A percentile compares a stretch with the other conserved stretches of the same genome.
These are phyloP conservation scores for Catocala nupta DNA, from an alignment of 2,888 invertebrate genomes.

Conservation along the genomic window DNA sequence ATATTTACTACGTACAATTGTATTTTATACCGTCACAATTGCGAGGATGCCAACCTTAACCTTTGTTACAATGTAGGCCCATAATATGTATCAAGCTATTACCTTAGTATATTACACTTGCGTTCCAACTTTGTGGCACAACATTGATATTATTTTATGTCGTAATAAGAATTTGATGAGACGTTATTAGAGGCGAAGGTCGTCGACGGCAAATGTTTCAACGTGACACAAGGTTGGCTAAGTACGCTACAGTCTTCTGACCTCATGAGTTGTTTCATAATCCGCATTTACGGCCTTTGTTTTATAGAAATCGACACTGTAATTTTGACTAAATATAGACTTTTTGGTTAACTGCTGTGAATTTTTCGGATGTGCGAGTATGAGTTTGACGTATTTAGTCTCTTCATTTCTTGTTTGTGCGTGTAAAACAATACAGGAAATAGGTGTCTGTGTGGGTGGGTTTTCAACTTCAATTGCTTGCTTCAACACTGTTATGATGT, in stretches of 20 bases:
- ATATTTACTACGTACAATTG: slow-evolving; percentile 17
- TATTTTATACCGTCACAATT: neutral
- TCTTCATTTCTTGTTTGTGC: no score
- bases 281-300: slow-evolving; percentile 47
- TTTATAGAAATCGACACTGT: slow-evolving; percentile 46
- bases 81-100: slow-evolving; percentile 20
- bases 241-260: slow-evolving; percentile 46
- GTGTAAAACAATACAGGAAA: no score
- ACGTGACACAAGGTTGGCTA: slow-evolving; percentile 53
- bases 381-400: neutral
- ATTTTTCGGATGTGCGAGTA: neutral
- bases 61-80: slow-evolving; percentile 14
- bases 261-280: slow-evolving; percentile 51
- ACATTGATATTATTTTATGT: slow-evolving; percentile 60
- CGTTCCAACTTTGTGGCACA: slow-evolving; percentile 15
- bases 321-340: slow-evolving; percentile 39
- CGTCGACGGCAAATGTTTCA: slow-evolving; percentile 49
- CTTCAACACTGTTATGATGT: no score
- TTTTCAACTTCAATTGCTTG: no score
- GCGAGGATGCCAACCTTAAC: neutral
- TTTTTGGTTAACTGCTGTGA: slow-evolving; percentile 25
- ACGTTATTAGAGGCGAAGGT: slow-evolving; percentile 64
- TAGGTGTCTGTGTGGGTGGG: neutral
- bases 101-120: slow-evolving; percentile 14
- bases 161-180: slow-evolving; percentile 77